Percentiles rank a stretch among this genome's conserved stretches.
Conservation (phyloP, 2,888 invertebrate species). For the Cinara cedri region DNA sequence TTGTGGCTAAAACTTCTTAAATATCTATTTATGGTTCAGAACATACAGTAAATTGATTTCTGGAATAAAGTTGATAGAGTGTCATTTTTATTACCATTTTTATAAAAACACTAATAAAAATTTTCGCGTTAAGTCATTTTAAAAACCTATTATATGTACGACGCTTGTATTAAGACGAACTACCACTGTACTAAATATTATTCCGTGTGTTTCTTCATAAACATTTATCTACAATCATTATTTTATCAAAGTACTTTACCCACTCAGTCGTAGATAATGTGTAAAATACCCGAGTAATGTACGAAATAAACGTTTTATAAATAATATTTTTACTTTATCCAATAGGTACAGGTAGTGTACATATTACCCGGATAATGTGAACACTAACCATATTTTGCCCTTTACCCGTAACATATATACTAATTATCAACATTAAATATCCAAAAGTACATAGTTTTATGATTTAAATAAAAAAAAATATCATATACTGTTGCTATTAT, state of each 20-base stretch:
- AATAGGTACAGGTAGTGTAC: no score
- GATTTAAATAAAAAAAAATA: no score
- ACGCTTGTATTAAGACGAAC: not conserved
- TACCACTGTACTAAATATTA: not conserved
- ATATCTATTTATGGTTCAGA: not conserved
- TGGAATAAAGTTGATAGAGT: not conserved
- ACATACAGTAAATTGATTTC: conserved; percentile 1
- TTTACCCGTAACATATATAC: no score
- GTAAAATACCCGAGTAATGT: no score
- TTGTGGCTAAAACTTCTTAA: not conserved
- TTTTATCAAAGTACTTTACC: not conserved
- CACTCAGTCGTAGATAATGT: not conserved
- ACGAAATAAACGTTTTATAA: no score
- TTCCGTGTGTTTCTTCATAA: not conserved
- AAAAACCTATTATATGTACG: not conserved
- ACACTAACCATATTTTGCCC: no score
- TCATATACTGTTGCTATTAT: no score
- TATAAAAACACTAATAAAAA: not conserved
- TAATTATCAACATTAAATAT: no score
- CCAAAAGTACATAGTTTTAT: no score
- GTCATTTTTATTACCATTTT: not conserved
- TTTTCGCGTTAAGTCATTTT: not conserved
- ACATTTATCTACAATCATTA: not conserved
- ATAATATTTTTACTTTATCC: no score
- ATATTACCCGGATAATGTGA: no score